Base-by-base conservation (phyloP, 2,888 invertebrate genomes). In the Phlogophora meticulosa region DNA sequence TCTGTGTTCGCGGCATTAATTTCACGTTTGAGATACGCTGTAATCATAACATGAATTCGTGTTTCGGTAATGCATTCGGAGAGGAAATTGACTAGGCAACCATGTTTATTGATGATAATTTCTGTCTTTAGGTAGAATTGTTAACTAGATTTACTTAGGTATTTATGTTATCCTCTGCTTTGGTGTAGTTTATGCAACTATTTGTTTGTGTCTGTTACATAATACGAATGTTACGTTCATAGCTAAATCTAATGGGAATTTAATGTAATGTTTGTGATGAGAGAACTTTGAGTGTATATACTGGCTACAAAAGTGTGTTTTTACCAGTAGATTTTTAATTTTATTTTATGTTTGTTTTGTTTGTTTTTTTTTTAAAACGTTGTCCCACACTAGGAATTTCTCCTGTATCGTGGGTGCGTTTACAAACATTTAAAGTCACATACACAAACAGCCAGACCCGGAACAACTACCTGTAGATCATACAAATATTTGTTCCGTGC, bases 21-120 rank as follows among this genome's bases (percentile, higher is more conserved):
- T 88, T 88, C 87, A 88, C 86, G 85, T 81, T 73, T 83, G 81
- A 85, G 75, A 80, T 75, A 81, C 82, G 68, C 56, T 81, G 80
- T 78, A 79, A 87, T 81, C 80, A 82, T 78, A 81, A 83, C 78
- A 85, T 72, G 78, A 84, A 83, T 86, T 85, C 81, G 81, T 82
- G 82, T 83, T 79, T 69, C 42, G 42, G 59, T 76, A 63, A 85
- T 77, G 71, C 72, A 72, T 77, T 72, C 56, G 48, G 62, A 74
- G 67, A 72, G 72, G 65, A 72, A 65, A 78, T 72, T 71, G 65
- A 75, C 40, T 64, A 71, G 57, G 57, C 49, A 22, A 43, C 32
- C 51, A 59, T 75, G 75, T 72, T 82, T 65, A 61, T 24, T 28
- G 43, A 70, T 52, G 67, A 57, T 59, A 64, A 70, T 70, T 59